Conservation (phyloP, 2,113 vertebrate genomes). For the Xiphorhynchus elegans region DNA sequence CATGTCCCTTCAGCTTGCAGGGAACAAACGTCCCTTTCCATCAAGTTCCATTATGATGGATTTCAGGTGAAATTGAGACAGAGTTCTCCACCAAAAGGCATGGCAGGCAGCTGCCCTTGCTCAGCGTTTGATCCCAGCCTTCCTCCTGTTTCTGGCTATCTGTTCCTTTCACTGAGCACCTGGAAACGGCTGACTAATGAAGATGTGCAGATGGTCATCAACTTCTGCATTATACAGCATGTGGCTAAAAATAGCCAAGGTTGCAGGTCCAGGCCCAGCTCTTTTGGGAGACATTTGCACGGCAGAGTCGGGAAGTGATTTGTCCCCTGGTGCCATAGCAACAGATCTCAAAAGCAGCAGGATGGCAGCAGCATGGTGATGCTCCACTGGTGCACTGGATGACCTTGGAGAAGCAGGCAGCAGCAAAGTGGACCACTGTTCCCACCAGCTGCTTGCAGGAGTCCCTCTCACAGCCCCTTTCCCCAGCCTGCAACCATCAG, state of each 20-base stretch:
- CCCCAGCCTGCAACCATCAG: not conserved
- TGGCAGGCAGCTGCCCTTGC: rapidly evolving
- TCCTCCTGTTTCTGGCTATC: not conserved
- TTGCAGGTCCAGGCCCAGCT: not conserved
- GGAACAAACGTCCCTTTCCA: not conserved
- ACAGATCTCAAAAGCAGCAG: slow-evolving; percentile 2
- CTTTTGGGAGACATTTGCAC: not conserved
- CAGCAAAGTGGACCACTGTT: not conserved
- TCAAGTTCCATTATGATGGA: not conserved
- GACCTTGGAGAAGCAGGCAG: not conserved
- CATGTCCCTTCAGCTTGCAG: not conserved
- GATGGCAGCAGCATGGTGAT: not conserved
- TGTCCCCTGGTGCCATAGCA: slow-evolving; percentile 27
- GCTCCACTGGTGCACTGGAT: rapidly evolving
- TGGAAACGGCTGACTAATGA: slow-evolving; percentile 46
- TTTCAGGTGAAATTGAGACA: not conserved
- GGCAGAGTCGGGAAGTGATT: not conserved
- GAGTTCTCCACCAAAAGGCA: not conserved
- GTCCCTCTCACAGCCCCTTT: not conserved
- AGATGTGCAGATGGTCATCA: slow-evolving; percentile 48
- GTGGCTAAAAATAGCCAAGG: slow-evolving; percentile 47
- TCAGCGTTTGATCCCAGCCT: not conserved
- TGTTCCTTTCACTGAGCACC: not conserved
- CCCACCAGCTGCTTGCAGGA: not conserved
- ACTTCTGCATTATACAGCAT: slow-evolving; percentile 36